A percentile compares a stretch with the other conserved stretches of the same genome.
Conservation (phyloP, 2,888 invertebrate species). For the Oligia strigilis region DNA sequence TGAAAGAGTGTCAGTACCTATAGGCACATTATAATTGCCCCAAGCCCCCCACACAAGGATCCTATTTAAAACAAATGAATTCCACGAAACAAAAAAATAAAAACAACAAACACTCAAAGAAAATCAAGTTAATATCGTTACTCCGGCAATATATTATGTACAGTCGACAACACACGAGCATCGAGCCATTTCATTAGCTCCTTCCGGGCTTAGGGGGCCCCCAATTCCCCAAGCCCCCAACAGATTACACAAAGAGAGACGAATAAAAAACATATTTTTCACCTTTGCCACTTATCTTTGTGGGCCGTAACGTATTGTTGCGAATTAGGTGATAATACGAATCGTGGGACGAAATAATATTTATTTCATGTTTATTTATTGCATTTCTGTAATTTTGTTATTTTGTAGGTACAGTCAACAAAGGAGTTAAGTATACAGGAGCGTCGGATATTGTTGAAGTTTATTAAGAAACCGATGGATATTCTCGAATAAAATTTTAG, state of each 20-base stretch:
- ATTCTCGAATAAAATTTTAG: too few species aligned
- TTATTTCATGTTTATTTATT: constrained; percentile 21
- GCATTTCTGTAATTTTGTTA: not conserved
- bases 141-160: constrained; percentile 65
- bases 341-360: constrained; percentile 31
- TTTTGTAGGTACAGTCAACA: too few species aligned
- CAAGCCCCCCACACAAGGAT: not conserved
- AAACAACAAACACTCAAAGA: constrained; percentile 54
- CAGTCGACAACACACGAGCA: constrained; percentile 60
- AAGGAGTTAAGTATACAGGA: too few species aligned
- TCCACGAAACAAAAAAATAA: constrained; percentile 34
- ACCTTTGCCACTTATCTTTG: constrained; percentile 60
- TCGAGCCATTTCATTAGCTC: constrained; percentile 69
- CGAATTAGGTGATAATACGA: constrained; percentile 44
- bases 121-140: constrained; percentile 58
- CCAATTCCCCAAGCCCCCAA: constrained; percentile 20
- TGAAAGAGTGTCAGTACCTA: not conserved
- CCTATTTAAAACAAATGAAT: constrained; percentile 31
- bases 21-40: not conserved
- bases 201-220: constrained; percentile 47
- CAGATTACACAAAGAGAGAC: constrained; percentile 64
- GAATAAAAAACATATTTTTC: constrained; percentile 64
- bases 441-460: too few species aligned
- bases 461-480: too few species aligned
- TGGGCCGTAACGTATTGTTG: constrained; percentile 39